Evolutionary conservation across 2,888 invertebrate species (phyloP).

Genomic region (Terebella lapidaria): DNA sequence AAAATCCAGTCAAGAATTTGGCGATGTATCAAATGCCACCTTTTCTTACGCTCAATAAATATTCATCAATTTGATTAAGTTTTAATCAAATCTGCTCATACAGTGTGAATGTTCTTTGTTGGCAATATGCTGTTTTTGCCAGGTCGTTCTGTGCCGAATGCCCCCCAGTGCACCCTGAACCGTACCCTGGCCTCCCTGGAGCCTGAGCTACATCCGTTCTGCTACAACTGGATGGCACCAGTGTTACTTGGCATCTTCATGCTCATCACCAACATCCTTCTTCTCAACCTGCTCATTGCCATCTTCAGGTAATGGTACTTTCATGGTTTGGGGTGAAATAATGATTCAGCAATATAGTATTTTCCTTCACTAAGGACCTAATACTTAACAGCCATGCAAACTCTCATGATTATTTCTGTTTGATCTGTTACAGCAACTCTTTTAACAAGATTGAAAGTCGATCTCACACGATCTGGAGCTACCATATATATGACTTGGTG

Average conservation of each 20-base stretch:
- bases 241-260: conserved; percentile 17
- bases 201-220: background rate
- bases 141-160: background rate
- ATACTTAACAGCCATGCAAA: too few species aligned
- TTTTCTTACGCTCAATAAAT: too few species aligned
- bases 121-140: background rate
- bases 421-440: conserved; percentile 14
- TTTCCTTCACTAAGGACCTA: too few species aligned
- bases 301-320: conserved; percentile 23
- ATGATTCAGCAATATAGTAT: too few species aligned
- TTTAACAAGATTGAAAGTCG: conserved; percentile 11
- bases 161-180: background rate
- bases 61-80: too few species aligned
- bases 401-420: too few species aligned
- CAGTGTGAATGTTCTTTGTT: too few species aligned
- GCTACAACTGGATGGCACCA: conserved; percentile 17
- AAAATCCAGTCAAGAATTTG: background rate
- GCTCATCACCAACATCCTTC: conserved; percentile 19
- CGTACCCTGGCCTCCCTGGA: background rate
- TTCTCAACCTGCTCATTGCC: conserved; percentile 22
- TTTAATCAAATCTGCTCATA: too few species aligned
- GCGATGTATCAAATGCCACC: too few species aligned
- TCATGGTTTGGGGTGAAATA: too few species aligned
- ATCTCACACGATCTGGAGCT: conserved; percentile 17
- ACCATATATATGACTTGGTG: conserved; percentile 18